Percentiles rank a stretch among this genome's conserved stretches.
Conservation (phyloP, 2,797 vertebrate genomes). For the Hippoglossus hippoglossus region DNA sequence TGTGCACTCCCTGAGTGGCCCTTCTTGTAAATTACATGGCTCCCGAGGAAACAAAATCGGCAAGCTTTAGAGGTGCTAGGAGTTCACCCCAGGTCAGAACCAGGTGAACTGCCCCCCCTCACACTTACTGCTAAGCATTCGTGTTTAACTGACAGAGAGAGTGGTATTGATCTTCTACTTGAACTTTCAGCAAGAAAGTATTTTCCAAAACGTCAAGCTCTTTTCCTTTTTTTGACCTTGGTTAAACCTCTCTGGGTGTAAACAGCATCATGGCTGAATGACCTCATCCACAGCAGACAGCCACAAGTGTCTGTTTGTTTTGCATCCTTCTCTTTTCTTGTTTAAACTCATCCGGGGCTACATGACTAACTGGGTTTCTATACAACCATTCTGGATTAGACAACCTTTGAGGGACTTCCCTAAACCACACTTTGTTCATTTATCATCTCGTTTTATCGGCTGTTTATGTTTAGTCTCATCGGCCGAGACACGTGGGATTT, state of each 20-base stretch:
- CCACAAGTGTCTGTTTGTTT: slow-evolving; percentile 11
- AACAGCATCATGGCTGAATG: slow-evolving; percentile 33
- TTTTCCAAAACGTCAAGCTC: too few relatives aligned
- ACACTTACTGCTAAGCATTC: too few relatives aligned
- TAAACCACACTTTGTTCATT: slow-evolving; percentile 34
- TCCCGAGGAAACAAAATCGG: too few relatives aligned
- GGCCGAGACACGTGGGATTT: slow-evolving; percentile 12
- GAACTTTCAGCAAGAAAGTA: too few relatives aligned
- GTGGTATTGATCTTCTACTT: too few relatives aligned
- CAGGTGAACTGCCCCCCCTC: too few relatives aligned
- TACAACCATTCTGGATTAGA: slow-evolving; percentile 18
- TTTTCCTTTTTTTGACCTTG: too few relatives aligned
- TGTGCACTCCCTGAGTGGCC: too few relatives aligned
- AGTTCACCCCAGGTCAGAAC: too few relatives aligned
- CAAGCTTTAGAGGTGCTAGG: too few relatives aligned
- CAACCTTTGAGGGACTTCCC: background rate
- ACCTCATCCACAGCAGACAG: slow-evolving; percentile 23
- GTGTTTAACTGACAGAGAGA: too few relatives aligned
- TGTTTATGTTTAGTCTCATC: slow-evolving; percentile 30
- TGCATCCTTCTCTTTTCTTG: slow-evolving; percentile 7
- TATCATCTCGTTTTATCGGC: slow-evolving; percentile 8
- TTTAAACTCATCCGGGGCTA: slow-evolving; percentile 26
- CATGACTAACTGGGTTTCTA: slow-evolving; percentile 30
- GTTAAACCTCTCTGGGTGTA: slow-evolving; percentile 22
- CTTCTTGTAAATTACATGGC: too few relatives aligned